Evolutionary conservation across 2,113 vertebrate species (phyloP).

Genomic region (Orthochromis malagaraziensis): DNA sequence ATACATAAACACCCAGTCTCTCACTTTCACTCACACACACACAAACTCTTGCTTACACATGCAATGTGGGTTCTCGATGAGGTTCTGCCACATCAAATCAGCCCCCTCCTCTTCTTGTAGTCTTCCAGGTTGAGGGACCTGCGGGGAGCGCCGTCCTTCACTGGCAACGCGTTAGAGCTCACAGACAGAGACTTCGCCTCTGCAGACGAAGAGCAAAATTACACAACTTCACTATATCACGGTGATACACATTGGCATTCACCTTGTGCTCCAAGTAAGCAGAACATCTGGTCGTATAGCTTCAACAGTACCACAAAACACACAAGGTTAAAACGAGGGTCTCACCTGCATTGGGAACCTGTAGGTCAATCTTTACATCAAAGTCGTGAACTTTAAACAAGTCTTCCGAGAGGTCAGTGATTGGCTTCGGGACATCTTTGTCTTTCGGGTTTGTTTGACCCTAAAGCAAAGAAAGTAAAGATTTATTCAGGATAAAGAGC

Average conservation of each 20-base stretch:
- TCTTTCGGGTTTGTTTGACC: constrained; percentile 79
- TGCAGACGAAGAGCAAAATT: constrained; percentile 41
- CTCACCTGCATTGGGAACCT: constrained; percentile 96
- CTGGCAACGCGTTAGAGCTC: constrained; percentile 91
- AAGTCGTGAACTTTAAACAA: constrained; percentile 99
- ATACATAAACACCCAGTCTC: neutral
- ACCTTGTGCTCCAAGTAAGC: neutral
- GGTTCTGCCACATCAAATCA: constrained; percentile 77
- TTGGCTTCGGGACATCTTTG: constrained; percentile 87
- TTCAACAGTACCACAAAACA: neutral
- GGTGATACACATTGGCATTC: neutral
- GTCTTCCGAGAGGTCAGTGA: constrained; percentile 96
- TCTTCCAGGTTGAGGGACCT: constrained; percentile 97
- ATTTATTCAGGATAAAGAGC: neutral
- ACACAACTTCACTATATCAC: neutral
- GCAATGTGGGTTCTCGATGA: constrained; percentile 23
- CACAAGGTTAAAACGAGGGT: neutral
- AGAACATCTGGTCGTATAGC: neutral
- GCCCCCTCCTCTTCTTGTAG: constrained; percentile 98
- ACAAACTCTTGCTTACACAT: constrained; percentile 17
- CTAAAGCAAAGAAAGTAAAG: constrained; percentile 48
- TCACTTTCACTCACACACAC: neutral
- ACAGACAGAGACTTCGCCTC: constrained; percentile 96
- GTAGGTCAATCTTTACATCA: constrained; percentile 97
- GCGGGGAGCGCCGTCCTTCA: constrained; percentile 94